A percentile compares a stretch with the other conserved stretches of the same genome.
Evolutionary conservation across 2,888 invertebrate species (phyloP).

Genomic region (Rugalucina vietnamica): DNA sequence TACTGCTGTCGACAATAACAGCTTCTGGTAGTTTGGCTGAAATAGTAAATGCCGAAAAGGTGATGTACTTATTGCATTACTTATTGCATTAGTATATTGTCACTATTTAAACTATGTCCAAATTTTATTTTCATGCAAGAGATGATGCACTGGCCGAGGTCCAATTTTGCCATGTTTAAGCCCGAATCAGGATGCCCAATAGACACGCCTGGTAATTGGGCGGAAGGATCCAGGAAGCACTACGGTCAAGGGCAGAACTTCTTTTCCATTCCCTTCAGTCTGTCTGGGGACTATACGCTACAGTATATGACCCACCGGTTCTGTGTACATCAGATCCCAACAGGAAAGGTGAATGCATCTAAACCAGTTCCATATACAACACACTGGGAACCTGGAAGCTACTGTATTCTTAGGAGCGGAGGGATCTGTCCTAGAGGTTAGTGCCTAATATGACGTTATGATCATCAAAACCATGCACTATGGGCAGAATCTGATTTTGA

Average conservation of each 20-base stretch:
- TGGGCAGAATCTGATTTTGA: too few relatives aligned
- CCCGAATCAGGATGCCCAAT: slow-evolving; percentile 66
- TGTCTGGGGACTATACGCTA: slow-evolving; percentile 61
- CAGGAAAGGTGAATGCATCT: slow-evolving; percentile 11
- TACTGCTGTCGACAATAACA: too few relatives aligned
- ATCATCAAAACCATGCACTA: too few relatives aligned
- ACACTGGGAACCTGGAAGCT: slow-evolving; percentile 69
- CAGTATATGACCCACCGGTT: slow-evolving; percentile 58
- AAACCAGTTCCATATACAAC: slow-evolving; percentile 61
- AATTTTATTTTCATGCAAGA: slow-evolving; percentile 45
- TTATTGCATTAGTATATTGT: too few relatives aligned
- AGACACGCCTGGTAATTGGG: slow-evolving; percentile 54
- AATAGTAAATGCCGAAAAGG: too few relatives aligned
- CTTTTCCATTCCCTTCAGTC: slow-evolving; percentile 49
- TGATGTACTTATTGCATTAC: too few relatives aligned
- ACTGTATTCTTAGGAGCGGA: slow-evolving; percentile 66
- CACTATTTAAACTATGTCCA: background rate
- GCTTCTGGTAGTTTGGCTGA: too few relatives aligned
- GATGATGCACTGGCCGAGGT: slow-evolving; percentile 72
- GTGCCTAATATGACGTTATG: background rate
- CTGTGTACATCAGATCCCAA: slow-evolving; percentile 55
- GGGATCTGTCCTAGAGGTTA: slow-evolving; percentile 68
- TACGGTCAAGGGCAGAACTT: slow-evolving; percentile 61
- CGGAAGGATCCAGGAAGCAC: slow-evolving; percentile 61
- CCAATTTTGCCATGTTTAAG: slow-evolving; percentile 64